phyloP scores from a whole-genome alignment of 1,140 invertebrate genomes.

The Drosophila azteca region DNA sequence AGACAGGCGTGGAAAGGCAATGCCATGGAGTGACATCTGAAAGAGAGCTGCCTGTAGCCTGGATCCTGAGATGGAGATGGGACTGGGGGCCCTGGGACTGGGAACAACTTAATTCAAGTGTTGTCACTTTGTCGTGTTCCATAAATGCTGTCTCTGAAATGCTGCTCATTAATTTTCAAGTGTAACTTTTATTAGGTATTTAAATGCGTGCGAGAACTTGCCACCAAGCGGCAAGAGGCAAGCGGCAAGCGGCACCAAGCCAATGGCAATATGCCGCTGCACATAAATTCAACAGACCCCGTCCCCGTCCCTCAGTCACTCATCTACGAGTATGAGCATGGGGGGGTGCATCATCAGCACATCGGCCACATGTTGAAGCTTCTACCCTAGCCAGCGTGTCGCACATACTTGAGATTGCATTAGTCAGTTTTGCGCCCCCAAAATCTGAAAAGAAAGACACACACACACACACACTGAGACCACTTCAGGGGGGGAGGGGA shows the following conservation, averaged over 20 bases:
- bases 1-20: constrained; percentile 29
- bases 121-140: constrained; percentile 80
- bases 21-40: constrained; percentile 56
- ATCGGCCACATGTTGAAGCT: constrained; percentile 70
- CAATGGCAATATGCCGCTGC: constrained; percentile 76
- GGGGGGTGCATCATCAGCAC: constrained; percentile 28
- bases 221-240: constrained; percentile 59
- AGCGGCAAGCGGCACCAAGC: constrained; percentile 59
- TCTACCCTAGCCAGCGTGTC: constrained; percentile 50
- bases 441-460: constrained; percentile 11
- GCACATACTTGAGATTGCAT: constrained; percentile 82
- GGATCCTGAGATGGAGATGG: too few relatives aligned
- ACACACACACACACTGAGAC: neutral
- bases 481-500: constrained; percentile 22
- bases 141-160: constrained; percentile 70
- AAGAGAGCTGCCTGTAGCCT: constrained; percentile 4
- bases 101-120: constrained; percentile 80
- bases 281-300: constrained; percentile 65
- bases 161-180: constrained; percentile 82
- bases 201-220: constrained; percentile 77
- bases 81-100: constrained; percentile 20
- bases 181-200: constrained; percentile 82
- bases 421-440: constrained; percentile 63
- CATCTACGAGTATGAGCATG: too few relatives aligned
- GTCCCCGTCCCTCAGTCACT: too few relatives aligned